phyloP scores from a whole-genome alignment of 2,888 invertebrate genomes.

The Mantis religiosa region DNA sequence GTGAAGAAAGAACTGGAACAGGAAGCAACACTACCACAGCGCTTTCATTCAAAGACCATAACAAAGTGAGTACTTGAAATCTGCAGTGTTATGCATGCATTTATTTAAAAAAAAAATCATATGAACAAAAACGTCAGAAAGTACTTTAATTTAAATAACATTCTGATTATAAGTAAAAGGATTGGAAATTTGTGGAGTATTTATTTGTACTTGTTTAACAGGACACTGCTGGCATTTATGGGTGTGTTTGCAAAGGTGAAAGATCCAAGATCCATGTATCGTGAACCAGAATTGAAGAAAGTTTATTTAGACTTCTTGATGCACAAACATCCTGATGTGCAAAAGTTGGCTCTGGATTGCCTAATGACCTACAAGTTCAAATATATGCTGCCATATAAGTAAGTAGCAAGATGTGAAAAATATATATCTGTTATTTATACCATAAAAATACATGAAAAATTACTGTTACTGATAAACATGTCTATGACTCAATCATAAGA shows the following conservation, averaged over 20 bases:
- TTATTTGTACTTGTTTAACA: slow-evolving; percentile 39
- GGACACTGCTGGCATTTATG: slow-evolving; percentile 61
- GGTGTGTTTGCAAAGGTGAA: slow-evolving; percentile 72
- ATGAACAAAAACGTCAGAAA: too few relatives aligned
- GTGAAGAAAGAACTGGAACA: slow-evolving; percentile 29
- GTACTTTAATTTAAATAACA: too few relatives aligned
- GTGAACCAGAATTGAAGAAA: slow-evolving; percentile 68
- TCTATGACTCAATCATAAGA: too few relatives aligned
- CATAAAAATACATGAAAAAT: too few relatives aligned
- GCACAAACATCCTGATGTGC: slow-evolving; percentile 72
- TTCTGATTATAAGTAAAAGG: too few relatives aligned
- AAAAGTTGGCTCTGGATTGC: slow-evolving; percentile 82
- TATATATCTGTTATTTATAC: too few relatives aligned
- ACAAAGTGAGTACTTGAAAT: slow-evolving; percentile 21
- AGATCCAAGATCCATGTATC: slow-evolving; percentile 75
- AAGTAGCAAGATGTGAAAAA: slow-evolving; percentile 26
- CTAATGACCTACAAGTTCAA: slow-evolving; percentile 80
- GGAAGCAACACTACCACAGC: background rate
- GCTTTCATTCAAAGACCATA: background rate
- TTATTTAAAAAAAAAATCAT: background rate
- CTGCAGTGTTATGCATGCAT: slow-evolving; percentile 32
- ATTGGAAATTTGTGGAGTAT: slow-evolving; percentile 17
- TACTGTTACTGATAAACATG: too few relatives aligned
- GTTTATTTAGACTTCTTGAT: slow-evolving; percentile 77
- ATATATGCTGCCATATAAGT: slow-evolving; percentile 69